Base-by-base conservation (phyloP, 2,888 invertebrate genomes). In the Dendrolimus houi region DNA sequence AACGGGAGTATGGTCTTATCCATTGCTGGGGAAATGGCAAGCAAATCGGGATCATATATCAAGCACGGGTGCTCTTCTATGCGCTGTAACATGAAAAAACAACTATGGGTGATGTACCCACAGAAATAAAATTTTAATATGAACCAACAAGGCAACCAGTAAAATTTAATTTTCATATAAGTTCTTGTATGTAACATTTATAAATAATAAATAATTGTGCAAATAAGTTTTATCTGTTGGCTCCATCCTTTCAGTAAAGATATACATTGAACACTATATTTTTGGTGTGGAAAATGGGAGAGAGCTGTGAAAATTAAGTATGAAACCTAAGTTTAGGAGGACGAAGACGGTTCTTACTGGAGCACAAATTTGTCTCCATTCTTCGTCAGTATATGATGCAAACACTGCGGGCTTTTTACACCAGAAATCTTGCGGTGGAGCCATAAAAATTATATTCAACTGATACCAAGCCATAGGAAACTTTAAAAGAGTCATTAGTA, bases 391-490 rank as follows among this genome's bases (percentile, higher is more conserved):
- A 62, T 72, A 82, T 42, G 63, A 62, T 6, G 56, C 56, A 57
- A 85, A 74, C 2, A 41, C 58, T 13, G 63, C 58, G 3, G 89
- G 88, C 68, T 86, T 90, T 53, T 63, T 69, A 71, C 93, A 93
- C 92, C 92, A 93, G 70, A 92, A 93, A 17, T 91, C 82, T 66
- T 92, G 92, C 1, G 91, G 90, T 14, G 93, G 93, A 12, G 93
- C 93, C 72, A 93, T 81, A 68, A 93, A 93, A 60, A 93, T 87
- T 59, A 93, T 93, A 60, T 92, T 92, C 57, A 93, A 74, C 71
- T 93, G 93, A 70, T 92, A 92, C 93, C 93, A 93, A 52, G 92
- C 92, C 17, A 90, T 87, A 0, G 93, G 92, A 54, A 93, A 75
- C 69, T 93, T 93, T 52, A 93, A 67, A 52, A 93, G 67, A 2